Percentiles rank a stretch among this genome's conserved stretches.
These are phyloP conservation scores for Xanthorhoe spadicearia DNA, from an alignment of 2,888 invertebrate genomes.

Conservation along the genomic window DNA sequence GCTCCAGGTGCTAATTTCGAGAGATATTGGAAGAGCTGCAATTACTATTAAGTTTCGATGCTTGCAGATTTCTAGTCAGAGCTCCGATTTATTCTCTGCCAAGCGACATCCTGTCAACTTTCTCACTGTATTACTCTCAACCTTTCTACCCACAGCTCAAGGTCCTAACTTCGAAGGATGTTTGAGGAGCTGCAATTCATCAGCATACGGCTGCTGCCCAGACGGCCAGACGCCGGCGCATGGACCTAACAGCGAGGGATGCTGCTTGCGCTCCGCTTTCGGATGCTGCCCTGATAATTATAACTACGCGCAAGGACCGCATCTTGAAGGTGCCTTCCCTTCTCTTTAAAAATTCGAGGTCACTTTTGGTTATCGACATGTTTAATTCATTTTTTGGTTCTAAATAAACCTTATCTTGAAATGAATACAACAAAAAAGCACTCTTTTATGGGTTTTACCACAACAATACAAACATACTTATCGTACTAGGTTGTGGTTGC, in stretches of 20 bases:
- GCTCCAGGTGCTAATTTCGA: too few relatives aligned
- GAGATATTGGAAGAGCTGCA: too few relatives aligned
- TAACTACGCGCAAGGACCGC: conserved; percentile 91
- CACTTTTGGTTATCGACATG: too few relatives aligned
- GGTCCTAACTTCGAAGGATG: conserved; percentile 92
- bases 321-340: conserved; percentile 83
- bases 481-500: conserved; percentile 90
- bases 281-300: conserved; percentile 98
- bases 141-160: conserved; percentile 72
- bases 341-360: not conserved
- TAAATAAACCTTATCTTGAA: too few relatives aligned
- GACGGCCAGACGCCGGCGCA: conserved; percentile 94
- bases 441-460: too few relatives aligned
- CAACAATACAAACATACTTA: not conserved
- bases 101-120: too few relatives aligned
- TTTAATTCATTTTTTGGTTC: too few relatives aligned
- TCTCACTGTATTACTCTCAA: not conserved
- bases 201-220: conserved; percentile 93
- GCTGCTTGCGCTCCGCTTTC: conserved; percentile 88
- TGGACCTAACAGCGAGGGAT: conserved; percentile 92
- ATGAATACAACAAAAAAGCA: too few relatives aligned
- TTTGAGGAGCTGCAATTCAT: conserved; percentile 86
- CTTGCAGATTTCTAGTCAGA: too few relatives aligned
- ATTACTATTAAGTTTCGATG: too few relatives aligned
- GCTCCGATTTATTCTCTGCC: too few relatives aligned